Percentiles rank a stretch among this genome's conserved stretches.
phyloP scores from a whole-genome alignment of 2,113 vertebrate genomes.

The Monopterus albus region DNA sequence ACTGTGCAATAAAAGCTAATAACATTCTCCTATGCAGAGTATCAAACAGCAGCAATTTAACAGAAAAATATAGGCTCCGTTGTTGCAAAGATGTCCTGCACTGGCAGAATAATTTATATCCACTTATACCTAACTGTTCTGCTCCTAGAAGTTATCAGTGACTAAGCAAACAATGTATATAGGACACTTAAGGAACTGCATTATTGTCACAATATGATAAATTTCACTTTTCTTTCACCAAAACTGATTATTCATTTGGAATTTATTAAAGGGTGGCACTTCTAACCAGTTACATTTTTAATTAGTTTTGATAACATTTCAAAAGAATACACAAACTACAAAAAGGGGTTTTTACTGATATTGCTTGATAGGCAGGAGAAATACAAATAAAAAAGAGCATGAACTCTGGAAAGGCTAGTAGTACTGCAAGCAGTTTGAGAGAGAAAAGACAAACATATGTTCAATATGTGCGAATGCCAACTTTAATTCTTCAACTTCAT shows the following conservation, averaged over 20 bases:
- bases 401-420: background rate
- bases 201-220: background rate
- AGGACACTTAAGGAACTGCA: background rate
- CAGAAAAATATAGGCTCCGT: background rate
- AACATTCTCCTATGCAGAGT: slow-evolving; percentile 16
- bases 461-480: background rate
- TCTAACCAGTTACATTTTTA: slow-evolving; percentile 22
- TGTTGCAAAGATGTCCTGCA: background rate
- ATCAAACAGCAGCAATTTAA: background rate
- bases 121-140: background rate
- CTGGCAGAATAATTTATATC: slow-evolving; percentile 1
- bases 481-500: background rate
- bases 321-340: too few species aligned
- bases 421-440: background rate
- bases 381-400: background rate
- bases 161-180: background rate
- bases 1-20: slow-evolving; percentile 59
- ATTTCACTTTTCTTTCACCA: slow-evolving; percentile 1
- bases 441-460: background rate
- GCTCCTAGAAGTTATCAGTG: background rate
- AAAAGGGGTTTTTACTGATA: too few species aligned
- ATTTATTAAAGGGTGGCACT: slow-evolving; percentile 26
- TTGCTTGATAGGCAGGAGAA: too few species aligned
- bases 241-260: slow-evolving; percentile 18
- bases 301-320: too few species aligned